Conservation (phyloP, 1,140 invertebrate species). For the Battus philenor region DNA sequence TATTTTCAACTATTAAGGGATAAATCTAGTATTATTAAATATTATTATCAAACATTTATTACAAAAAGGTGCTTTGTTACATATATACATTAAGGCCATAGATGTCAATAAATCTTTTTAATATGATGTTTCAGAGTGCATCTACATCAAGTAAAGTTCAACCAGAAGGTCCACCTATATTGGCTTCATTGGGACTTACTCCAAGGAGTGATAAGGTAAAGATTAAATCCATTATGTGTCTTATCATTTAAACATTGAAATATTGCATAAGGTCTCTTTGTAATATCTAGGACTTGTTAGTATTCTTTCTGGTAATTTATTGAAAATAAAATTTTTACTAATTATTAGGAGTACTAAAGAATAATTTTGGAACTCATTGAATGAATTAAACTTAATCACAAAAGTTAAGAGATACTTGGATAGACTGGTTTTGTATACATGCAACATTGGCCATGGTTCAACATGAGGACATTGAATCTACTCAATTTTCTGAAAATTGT, state of each 20-base stretch:
- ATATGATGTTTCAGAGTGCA: constrained; percentile 47
- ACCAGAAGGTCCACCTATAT: constrained; percentile 71
- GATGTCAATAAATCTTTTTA: constrained; percentile 55
- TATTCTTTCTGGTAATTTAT: constrained; percentile 1
- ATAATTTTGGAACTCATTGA: constrained; percentile 62
- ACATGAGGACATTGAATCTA: constrained; percentile 65
- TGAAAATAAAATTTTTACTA: not conserved
- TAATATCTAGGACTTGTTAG: constrained; percentile 3
- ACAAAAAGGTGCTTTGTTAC: no score
- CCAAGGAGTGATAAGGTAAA: constrained; percentile 75
- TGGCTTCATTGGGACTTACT: constrained; percentile 72
- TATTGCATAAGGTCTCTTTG: constrained; percentile 13
- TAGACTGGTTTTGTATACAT: constrained; percentile 72
- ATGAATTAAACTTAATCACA: constrained; percentile 72
- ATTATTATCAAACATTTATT: no score
- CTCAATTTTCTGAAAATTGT: constrained; percentile 59
- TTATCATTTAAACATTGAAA: constrained; percentile 38
- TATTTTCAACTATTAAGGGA: no score
- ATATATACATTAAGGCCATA: no score
- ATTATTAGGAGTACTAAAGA: no score
- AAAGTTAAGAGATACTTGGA: constrained; percentile 70
- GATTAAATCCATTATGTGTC: constrained; percentile 36
- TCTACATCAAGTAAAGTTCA: constrained; percentile 50
- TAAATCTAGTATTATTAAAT: no score
- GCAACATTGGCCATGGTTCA: constrained; percentile 69